Base-by-base conservation (phyloP, 2,888 invertebrate species). In the Branchellion lobata region DNA sequence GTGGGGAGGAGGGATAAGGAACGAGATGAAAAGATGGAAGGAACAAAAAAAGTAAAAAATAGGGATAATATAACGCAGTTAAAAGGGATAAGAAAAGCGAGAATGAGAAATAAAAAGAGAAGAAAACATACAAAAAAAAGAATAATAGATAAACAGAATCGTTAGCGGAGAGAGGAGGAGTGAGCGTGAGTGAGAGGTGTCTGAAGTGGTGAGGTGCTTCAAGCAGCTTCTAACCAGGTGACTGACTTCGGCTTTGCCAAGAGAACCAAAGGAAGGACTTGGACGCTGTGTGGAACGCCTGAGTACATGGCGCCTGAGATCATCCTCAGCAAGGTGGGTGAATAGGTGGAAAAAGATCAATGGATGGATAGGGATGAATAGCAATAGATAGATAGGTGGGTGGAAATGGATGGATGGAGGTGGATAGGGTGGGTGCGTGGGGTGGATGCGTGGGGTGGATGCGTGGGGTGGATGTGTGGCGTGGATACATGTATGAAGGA, bases 181-280 rank as follows among this genome's bases (percentile, higher is more conserved):
- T n/a, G n/a, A n/a, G n/a, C n/a, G n/a, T n/a, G n/a, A n/a, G n/a
- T n/a, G n/a, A n/a, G n/a, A n/a, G n/a, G n/a, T n/a, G n/a, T n/a
- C n/a, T n/a, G n/a, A n/a, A n/a, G n/a, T n/a, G n/a, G n/a, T n/a
- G n/a, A n/a, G n/a, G n/a, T n/a, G n/a, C n/a, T n/a, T n/a, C n/a
- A n/a, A n/a, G n/a, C n/a, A n/a, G n/a, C n/a, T n/a, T n/a, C n/a
- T n/a, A n/a, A 18, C 18, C 91, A 94, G 89, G 96, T 99, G 84
- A 99, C 99, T 84, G 99, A 99, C 89, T 99, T 99, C 89, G 99
- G 99, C 81, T 99, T 99, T 88, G 98, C 98, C 82, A 99, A 99
- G 89, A 92, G 95, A 84, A 97, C 99, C 81, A 98, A 97, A 89
- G 98, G 98, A n/a, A 92, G 99, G 88, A 99, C 99, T 89, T 99